phyloP scores from a whole-genome alignment of 2,113 vertebrate genomes.

The Mormoops blainvillei region DNA sequence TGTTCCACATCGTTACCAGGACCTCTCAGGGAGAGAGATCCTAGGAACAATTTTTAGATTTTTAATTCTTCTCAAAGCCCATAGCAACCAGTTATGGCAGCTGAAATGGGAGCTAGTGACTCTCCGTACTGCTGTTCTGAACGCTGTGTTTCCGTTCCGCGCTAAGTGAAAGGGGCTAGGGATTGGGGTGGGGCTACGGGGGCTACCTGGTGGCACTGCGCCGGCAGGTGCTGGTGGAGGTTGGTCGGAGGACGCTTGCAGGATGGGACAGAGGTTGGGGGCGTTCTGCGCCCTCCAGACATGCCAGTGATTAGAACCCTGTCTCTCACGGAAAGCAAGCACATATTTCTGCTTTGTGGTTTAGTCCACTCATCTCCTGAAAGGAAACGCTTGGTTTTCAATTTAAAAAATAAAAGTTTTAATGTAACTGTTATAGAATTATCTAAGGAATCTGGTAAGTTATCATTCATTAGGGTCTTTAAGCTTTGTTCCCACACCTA shows the following conservation, averaged over 20 bases:
- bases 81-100: neutral
- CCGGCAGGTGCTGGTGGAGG: neutral
- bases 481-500: neutral
- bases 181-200: too few species aligned
- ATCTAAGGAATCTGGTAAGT: neutral
- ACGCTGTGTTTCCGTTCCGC: neutral
- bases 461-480: neutral
- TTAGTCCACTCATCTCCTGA: neutral
- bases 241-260: neutral
- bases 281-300: neutral
- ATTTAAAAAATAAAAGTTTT: neutral
- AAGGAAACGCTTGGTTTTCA: neutral
- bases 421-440: neutral
- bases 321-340: neutral
- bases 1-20: neutral
- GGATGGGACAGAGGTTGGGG: neutral
- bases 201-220: fast-evolving
- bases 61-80: neutral
- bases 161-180: neutral
- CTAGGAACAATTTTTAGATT: neutral
- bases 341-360: neutral
- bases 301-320: neutral
- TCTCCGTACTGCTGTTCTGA: neutral
- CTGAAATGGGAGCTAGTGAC: neutral
- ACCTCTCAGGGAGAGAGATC: neutral